Evolutionary conservation across 1,140 invertebrate genomes (phyloP), one percentile per base, ranked within the genome.

Genomic region (Ectropis grisescens): DNA sequence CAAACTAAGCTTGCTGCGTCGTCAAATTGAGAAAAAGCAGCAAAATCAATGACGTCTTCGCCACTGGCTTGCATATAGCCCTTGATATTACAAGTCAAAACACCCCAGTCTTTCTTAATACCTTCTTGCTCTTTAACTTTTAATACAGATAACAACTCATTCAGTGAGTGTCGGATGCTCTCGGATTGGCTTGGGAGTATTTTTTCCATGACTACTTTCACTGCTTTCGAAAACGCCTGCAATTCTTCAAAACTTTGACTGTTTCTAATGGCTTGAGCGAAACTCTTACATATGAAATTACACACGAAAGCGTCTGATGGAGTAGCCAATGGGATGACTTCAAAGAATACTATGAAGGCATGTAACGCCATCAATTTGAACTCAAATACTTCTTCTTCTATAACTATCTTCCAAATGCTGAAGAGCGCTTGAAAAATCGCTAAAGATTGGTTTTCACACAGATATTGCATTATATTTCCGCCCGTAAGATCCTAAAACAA

Each of bases 361-460:
- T 79, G 54, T 12, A 83, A 32, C 11, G 45, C 48, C 11, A 67
- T 24, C 8, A 61, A 32, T 49, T 59, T 68, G 8, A 46, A 57
- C 14, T 74, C 65, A 19, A 66, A 57, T 6, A 76, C 41, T 13
- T 50, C 53, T 40, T 81, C 64, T 10, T 45, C 33, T 0, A 66
- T 35, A 19, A 79, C 57, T 23, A 48, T 58, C 8, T 54, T 41
- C 71, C 79, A 82, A 2, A 83, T 19, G 29, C 59, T 58, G 9
- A 71, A 58, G 4, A 82, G 31, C 33, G 71, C 56, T 41, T 80
- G 61, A 11, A 74, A 53, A 13, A 83, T 37, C 2, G 55, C 48
- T n/a, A 71, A 43, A 1, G 72, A 55, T 41, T 83, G 66, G n/a
- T 72, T 54, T 37, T 57, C 51, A 33, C 75, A 82, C 2, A 82